Evolutionary conservation across 2,797 vertebrate species (phyloP).

Genomic region (Siniperca scherzeri): DNA sequence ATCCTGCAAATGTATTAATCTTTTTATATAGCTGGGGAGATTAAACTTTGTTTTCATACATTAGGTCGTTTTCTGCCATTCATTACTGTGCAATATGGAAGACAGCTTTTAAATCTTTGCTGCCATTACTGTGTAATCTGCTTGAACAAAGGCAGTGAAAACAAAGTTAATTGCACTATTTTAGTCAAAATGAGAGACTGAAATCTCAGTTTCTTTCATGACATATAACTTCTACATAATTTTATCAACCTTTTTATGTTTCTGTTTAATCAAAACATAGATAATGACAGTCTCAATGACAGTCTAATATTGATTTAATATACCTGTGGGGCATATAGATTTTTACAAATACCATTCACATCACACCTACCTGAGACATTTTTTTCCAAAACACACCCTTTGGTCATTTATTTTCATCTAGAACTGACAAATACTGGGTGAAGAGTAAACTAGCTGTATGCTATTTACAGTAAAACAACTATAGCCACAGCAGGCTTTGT

Average conservation of each 20-base stretch:
- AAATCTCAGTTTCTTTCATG: neutral
- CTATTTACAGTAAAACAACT: neutral
- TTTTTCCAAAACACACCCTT: neutral
- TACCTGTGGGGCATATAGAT: neutral
- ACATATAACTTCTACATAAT: neutral
- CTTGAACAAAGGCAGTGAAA: conserved; percentile 10
- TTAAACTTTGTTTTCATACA: neutral
- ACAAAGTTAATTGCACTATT: neutral
- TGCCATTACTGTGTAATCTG: conserved; percentile 8
- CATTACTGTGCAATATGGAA: conserved; percentile 1
- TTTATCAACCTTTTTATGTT: neutral
- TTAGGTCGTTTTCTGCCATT: neutral
- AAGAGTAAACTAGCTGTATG: neutral
- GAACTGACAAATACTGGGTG: neutral
- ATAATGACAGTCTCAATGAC: neutral
- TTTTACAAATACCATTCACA: neutral
- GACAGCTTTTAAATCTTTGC: neutral
- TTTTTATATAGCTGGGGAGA: neutral
- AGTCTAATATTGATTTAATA: neutral
- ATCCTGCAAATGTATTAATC: neutral
- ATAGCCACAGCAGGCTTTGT: neutral
- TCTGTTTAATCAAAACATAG: neutral
- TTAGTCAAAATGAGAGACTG: neutral
- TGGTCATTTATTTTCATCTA: neutral
- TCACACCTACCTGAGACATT: neutral